These are phyloP conservation scores for Hippolais icterina DNA, from an alignment of 2,113 vertebrate genomes.

Conservation along the genomic window DNA sequence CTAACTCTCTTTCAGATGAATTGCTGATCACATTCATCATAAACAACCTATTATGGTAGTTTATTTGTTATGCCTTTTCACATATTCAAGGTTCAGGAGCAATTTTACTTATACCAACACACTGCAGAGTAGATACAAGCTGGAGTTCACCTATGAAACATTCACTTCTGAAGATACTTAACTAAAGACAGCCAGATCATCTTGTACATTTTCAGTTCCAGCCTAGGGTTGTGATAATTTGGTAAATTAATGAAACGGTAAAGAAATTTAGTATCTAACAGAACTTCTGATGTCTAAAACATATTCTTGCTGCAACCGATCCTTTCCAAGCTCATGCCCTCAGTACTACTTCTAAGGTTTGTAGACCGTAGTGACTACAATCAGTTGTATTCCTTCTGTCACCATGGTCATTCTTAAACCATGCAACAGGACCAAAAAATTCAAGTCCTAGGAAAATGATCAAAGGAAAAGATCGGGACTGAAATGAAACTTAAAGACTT, in stretches of 20 bases:
- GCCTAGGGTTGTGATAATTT: not conserved
- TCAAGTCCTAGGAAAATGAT: not conserved
- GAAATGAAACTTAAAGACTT: not conserved
- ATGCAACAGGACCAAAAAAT: not conserved
- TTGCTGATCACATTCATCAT: not conserved
- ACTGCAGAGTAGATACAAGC: not conserved
- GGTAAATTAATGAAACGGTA: not conserved
- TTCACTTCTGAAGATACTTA: not conserved
- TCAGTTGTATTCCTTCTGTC: not conserved
- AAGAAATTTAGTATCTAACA: not conserved
- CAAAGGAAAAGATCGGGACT: not conserved
- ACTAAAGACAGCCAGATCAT: not conserved
- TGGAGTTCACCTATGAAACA: not conserved
- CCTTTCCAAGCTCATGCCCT: not conserved
- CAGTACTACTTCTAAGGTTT: not conserved
- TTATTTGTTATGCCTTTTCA: not conserved
- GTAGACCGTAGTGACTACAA: not conserved
- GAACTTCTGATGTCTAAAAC: not conserved
- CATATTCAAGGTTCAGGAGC: not conserved
- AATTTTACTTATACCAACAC: not conserved
- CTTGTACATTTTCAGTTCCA: not conserved
- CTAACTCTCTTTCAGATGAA: not conserved
- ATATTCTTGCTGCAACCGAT: not conserved
- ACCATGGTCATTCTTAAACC: not conserved
- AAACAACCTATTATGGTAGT: not conserved